Percentiles rank a stretch among this genome's conserved stretches.
Conservation (phyloP, 1,140 invertebrate species). For the Lethocerus indicus region DNA sequence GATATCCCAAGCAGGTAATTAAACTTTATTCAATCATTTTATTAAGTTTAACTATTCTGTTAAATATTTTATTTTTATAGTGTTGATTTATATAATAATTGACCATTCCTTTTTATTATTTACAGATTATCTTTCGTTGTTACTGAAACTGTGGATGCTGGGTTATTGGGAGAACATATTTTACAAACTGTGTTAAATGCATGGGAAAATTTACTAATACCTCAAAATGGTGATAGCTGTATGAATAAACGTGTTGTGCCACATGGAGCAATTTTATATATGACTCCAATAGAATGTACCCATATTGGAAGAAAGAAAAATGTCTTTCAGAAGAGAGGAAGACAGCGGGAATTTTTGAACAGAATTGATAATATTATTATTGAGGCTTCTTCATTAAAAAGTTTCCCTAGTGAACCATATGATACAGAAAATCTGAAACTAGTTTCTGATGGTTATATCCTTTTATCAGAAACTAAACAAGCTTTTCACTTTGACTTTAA, state of each 20-base stretch:
- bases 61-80: not conserved
- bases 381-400: not conserved
- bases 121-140: conserved; percentile 39
- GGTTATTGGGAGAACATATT: conserved; percentile 54
- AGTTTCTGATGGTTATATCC: conserved; percentile 23
- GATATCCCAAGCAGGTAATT: conserved; percentile 33
- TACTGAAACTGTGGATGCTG: conserved; percentile 65
- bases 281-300: conserved; percentile 34
- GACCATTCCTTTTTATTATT: conserved; percentile 4
- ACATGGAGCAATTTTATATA: conserved; percentile 38
- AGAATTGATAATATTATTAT: conserved; percentile 2
- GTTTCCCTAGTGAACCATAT: conserved; percentile 34
- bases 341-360: not conserved
- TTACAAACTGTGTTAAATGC: conserved; percentile 48
- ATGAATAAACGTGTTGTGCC: conserved; percentile 31
- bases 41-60: not conserved
- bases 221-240: not conserved
- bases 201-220: conserved; percentile 36
- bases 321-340: not conserved
- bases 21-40: not conserved
- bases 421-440: conserved; percentile 42
- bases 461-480: conserved; percentile 35
- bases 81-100: not conserved
- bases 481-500: conserved; percentile 48
- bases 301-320: conserved; percentile 15